A percentile compares a stretch with the other conserved stretches of the same genome.
phyloP scores from a whole-genome alignment of 2,888 invertebrate species.

The Eupsilia transversa region DNA sequence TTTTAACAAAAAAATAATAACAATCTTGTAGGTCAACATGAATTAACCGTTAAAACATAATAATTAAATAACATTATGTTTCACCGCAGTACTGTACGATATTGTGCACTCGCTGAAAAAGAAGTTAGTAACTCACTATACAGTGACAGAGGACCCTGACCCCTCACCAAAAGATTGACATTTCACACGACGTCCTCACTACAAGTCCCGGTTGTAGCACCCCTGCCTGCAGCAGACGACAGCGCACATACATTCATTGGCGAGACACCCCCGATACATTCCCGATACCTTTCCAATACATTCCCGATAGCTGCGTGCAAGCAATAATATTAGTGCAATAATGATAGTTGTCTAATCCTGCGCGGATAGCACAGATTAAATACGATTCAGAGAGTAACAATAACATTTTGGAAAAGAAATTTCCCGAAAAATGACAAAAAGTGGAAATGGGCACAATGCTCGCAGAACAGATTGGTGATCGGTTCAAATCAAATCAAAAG shows the following conservation, averaged over 20 bases:
- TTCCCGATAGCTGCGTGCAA: constrained; percentile 17
- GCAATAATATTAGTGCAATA: constrained; percentile 29
- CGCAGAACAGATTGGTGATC: not conserved
- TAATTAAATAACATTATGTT: not conserved
- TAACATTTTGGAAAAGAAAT: not conserved
- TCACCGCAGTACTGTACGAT: not conserved
- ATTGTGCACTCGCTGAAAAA: not conserved
- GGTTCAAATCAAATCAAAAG: too few relatives aligned
- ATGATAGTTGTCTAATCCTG: not conserved
- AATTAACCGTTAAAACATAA: not conserved
- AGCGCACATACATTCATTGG: constrained; percentile 36
- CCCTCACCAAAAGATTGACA: not conserved
- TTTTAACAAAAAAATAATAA: not conserved
- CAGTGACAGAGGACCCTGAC: constrained; percentile 11
- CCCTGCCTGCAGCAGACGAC: constrained; percentile 23
- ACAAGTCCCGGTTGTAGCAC: too few relatives aligned
- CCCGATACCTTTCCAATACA: constrained; percentile 14
- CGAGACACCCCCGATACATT: constrained; percentile 27
- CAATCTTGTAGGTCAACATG: not conserved
- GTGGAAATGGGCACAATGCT: not conserved
- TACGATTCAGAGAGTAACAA: constrained; percentile 4
- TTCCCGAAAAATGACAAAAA: not conserved
- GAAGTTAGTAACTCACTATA: not conserved
- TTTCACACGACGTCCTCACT: not conserved
- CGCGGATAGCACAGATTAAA: not conserved